Percentiles rank a stretch among this genome's conserved stretches.
These are phyloP conservation scores for human (Homo sapiens) DNA, from an alignment of 2,113 vertebrate species.

Conservation along the genomic window DNA sequence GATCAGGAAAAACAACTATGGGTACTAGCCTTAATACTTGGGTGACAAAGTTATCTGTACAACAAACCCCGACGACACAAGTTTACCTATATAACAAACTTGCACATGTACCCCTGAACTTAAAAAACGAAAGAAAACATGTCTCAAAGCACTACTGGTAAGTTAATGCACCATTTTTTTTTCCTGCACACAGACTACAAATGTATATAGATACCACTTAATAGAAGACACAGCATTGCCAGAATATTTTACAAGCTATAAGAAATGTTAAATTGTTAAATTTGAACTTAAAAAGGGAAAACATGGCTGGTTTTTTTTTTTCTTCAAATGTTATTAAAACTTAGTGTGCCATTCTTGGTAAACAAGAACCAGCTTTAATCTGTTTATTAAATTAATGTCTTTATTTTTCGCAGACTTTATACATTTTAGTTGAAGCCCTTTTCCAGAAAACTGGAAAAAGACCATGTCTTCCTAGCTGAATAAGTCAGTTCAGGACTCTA, in stretches of 20 bases:
- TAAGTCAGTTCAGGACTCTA: conserved; percentile 63
- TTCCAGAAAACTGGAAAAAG: conserved; percentile 57
- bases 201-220: conserved; percentile 18
- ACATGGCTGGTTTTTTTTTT: not conserved
- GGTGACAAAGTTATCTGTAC: too few species aligned
- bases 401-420: conserved; percentile 51
- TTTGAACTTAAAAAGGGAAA: conserved; percentile 19
- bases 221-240: not conserved
- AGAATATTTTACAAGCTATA: conserved; percentile 28
- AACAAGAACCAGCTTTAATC: conserved; percentile 28
- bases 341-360: conserved; percentile 46
- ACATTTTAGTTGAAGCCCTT: conserved; percentile 45
- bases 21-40: too few species aligned
- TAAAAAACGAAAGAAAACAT: too few species aligned
- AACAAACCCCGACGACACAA: too few species aligned
- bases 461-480: conserved; percentile 41
- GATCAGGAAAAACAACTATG: too few species aligned
- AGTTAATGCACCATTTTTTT: not conserved
- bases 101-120: too few species aligned
- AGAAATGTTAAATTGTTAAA: conserved; percentile 33
- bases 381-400: conserved; percentile 58
- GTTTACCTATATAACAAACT: too few species aligned
- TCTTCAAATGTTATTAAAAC: conserved; percentile 54
- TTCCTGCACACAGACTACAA: not conserved
- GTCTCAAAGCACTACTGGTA: not conserved